Evolutionary conservation across 2,888 invertebrate species (phyloP).

Genomic region (Autographa pulchrina): DNA sequence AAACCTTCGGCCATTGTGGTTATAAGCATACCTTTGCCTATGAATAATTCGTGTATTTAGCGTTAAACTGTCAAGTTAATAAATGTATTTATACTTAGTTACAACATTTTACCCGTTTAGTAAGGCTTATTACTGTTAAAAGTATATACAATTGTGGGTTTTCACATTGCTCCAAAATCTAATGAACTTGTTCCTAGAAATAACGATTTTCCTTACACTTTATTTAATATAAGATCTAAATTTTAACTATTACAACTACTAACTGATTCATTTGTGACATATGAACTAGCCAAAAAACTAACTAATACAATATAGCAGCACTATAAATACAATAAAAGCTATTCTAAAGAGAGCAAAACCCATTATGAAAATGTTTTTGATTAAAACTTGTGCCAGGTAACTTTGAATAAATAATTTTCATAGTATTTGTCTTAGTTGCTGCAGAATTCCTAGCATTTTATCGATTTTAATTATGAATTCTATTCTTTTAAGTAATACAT

Average conservation of each 20-base stretch:
- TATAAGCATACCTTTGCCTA: conserved; percentile 49
- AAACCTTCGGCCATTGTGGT: conserved; percentile 58
- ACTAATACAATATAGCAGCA: no score
- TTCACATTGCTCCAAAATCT: background rate
- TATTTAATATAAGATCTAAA: no score
- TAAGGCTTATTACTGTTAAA: no score
- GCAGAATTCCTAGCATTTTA: conserved; percentile 18
- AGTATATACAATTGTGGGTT: no score
- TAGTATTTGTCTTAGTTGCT: background rate
- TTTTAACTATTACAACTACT: no score
- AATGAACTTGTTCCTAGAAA: no score
- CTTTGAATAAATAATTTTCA: conserved; percentile 22
- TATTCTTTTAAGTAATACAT: no score
- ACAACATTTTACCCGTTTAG: background rate
- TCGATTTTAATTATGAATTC: conserved; percentile 33
- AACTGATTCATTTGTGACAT: no score
- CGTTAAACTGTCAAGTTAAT: conserved; percentile 39
- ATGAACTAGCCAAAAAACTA: no score
- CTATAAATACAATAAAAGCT: background rate
- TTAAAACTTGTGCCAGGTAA: conserved; percentile 28
- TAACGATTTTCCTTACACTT: no score
- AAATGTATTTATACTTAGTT: conserved; percentile 3
- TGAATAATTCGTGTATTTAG: conserved; percentile 52
- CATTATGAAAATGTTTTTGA: conserved; percentile 21
- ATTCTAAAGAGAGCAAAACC: conserved; percentile 6